Evolutionary conservation across 2,113 vertebrate genomes (phyloP).

Genomic region (Microcebus lehilahytsara): DNA sequence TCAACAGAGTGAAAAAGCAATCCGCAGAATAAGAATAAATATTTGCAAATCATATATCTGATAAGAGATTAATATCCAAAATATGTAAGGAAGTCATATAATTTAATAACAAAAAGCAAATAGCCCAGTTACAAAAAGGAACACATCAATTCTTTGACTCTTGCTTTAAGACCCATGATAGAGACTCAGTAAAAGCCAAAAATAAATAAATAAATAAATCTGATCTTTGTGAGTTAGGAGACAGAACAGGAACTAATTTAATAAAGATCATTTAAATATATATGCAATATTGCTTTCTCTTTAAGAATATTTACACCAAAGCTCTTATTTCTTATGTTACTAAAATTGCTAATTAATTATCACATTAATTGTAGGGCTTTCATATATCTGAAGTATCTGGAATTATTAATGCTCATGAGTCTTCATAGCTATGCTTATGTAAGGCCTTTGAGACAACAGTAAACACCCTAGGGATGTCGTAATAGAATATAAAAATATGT

Average conservation of each 20-base stretch:
- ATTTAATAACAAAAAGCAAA: neutral
- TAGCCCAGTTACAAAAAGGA: neutral
- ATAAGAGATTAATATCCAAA: neutral
- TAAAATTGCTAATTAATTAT: constrained; percentile 32
- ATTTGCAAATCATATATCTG: too few species aligned
- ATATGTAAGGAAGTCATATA: neutral
- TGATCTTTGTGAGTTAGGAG: neutral
- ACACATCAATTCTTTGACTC: neutral
- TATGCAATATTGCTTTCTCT: neutral
- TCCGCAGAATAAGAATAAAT: too few species aligned
- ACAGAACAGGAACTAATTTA: neutral
- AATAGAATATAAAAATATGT: neutral
- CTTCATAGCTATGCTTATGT: neutral
- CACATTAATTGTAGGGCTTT: neutral
- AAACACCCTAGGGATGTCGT: neutral
- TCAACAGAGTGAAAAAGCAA: too few species aligned
- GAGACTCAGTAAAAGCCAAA: neutral
- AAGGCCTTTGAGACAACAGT: neutral
- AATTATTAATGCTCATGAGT: neutral
- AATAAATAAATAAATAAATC: neutral
- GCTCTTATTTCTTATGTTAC: neutral
- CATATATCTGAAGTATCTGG: neutral
- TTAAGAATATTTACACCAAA: neutral
- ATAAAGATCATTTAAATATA: neutral
- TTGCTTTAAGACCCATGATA: neutral